Conservation (phyloP, 2,113 vertebrate genomes). For the Hassar affinis region DNA sequence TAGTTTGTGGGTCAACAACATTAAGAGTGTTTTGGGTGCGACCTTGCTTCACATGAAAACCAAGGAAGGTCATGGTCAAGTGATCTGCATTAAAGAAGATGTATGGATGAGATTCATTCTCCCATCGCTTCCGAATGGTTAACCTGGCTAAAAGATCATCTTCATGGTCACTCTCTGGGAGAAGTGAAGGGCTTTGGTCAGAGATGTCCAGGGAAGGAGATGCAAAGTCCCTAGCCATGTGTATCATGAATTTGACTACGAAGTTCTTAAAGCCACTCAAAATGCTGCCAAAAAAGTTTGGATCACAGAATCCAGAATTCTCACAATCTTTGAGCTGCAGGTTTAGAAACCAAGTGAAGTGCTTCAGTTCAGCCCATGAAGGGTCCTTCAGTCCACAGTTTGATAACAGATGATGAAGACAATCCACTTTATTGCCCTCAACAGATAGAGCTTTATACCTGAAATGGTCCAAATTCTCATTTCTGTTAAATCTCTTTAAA, state of each 20-base stretch:
- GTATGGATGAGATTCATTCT: conserved; percentile 75
- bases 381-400: conserved; percentile 70
- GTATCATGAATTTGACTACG: conserved; percentile 78
- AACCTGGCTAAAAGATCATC: conserved; percentile 58
- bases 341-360: conserved; percentile 77
- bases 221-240: conserved; percentile 78
- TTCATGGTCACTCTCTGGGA: conserved; percentile 8
- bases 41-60: conserved; percentile 65
- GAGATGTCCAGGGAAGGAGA: conserved; percentile 71
- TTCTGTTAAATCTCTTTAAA: conserved; percentile 57
- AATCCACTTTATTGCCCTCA: conserved; percentile 62
- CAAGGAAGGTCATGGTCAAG: conserved; percentile 76
- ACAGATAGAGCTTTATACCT: conserved; percentile 53
- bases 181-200: conserved; percentile 63
- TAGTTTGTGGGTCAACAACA: conserved; percentile 66
- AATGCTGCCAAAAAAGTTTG: conserved; percentile 56
- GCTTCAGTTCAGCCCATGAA: conserved; percentile 78
- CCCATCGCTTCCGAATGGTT: conserved; percentile 73
- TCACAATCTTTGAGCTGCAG: conserved; percentile 75
- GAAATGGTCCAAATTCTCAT: conserved; percentile 66
- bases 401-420: conserved; percentile 65
- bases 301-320: conserved; percentile 72
- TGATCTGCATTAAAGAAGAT: conserved; percentile 76
- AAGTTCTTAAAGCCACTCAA: conserved; percentile 75
- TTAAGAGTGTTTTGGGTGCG: conserved; percentile 33